phyloP scores from a whole-genome alignment of 2,797 vertebrate genomes.

The Alcedo quadribrachys region DNA sequence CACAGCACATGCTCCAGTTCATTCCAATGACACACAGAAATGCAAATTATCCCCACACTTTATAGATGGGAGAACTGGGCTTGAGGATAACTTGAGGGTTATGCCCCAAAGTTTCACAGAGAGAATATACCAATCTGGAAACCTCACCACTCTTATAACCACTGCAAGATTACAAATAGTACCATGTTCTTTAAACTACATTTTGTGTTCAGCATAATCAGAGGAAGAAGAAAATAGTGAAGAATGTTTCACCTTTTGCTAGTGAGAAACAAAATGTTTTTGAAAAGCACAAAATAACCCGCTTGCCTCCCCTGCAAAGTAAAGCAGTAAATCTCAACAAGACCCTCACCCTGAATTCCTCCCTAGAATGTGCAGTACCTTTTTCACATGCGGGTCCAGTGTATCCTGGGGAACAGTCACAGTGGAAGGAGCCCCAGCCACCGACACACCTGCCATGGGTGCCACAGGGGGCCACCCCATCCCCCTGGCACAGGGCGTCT shows the following conservation, averaged over 20 bases:
- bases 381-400: constrained; percentile 84
- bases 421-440: constrained; percentile 87
- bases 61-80: neutral
- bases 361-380: constrained; percentile 69
- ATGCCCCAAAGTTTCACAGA: neutral
- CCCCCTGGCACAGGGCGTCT: constrained; percentile 82
- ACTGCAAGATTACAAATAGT: neutral
- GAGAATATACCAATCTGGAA: neutral
- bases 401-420: constrained; percentile 86
- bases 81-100: neutral
- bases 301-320: neutral
- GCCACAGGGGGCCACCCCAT: constrained; percentile 82
- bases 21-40: neutral
- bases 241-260: neutral
- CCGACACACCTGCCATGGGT: constrained; percentile 82
- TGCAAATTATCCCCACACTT: neutral
- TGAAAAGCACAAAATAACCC: neutral
- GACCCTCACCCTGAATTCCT: neutral
- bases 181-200: neutral
- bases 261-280: neutral
- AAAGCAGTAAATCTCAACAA: neutral
- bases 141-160: neutral
- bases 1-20: neutral
- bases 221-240: neutral
- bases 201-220: neutral